phyloP scores from a whole-genome alignment of 2,797 vertebrate species.

The Morus bassanus region DNA sequence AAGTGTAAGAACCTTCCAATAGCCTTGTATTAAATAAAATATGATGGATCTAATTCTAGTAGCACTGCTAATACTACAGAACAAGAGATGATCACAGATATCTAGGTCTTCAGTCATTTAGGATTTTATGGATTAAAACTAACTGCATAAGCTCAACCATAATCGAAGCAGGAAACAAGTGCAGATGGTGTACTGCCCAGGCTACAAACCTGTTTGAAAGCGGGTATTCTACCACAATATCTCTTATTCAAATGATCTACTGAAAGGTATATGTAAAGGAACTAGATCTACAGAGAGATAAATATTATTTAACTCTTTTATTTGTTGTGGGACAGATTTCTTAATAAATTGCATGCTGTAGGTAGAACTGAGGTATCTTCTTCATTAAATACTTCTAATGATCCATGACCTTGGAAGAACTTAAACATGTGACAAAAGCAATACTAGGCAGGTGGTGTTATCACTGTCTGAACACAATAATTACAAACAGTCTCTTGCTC shows the following conservation, averaged over 20 bases:
- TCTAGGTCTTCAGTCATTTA: background rate
- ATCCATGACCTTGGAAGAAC: background rate
- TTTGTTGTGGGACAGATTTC: background rate
- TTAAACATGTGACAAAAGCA: background rate
- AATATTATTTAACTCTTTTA: background rate
- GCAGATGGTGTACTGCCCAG: background rate
- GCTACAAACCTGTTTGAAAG: conserved; percentile 7
- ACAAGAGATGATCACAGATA: background rate
- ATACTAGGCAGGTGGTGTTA: background rate
- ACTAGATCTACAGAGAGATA: background rate
- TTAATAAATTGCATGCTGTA: background rate
- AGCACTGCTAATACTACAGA: background rate
- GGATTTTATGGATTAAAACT: conserved; percentile 19
- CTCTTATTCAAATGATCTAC: background rate
- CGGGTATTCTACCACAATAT: background rate
- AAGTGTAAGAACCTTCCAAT: background rate
- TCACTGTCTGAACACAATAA: background rate
- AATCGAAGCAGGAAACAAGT: background rate
- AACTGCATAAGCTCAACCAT: background rate
- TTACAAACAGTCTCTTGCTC: background rate
- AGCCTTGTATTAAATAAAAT: background rate
- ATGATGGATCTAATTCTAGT: background rate
- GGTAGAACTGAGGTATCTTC: background rate
- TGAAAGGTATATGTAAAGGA: background rate
- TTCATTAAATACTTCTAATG: background rate